Conservation (phyloP, 2,113 vertebrate species). For the Catharus bicknelli region DNA sequence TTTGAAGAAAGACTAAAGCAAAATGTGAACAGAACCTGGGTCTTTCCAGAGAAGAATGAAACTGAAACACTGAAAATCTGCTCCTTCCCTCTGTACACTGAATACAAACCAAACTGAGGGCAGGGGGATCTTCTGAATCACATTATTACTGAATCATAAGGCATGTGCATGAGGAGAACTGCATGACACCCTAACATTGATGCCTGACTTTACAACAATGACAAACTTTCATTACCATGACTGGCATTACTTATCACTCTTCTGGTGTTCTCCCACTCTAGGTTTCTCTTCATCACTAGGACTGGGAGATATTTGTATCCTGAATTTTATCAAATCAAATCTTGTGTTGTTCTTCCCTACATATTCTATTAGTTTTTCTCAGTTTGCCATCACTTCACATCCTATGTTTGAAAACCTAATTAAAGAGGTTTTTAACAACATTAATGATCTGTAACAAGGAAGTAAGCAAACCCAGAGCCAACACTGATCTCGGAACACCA, state of each 20-base stretch:
- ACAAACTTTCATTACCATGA: background rate
- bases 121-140: background rate
- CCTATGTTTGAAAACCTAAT: conserved; percentile 44
- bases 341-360: background rate
- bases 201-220: background rate
- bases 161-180: background rate
- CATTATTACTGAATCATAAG: background rate
- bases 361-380: conserved; percentile 19
- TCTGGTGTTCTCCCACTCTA: background rate
- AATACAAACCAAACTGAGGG: background rate
- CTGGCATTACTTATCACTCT: background rate
- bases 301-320: background rate
- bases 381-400: conserved; percentile 40
- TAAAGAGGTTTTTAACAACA: conserved; percentile 21
- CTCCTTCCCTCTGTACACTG: background rate
- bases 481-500: background rate
- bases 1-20: background rate
- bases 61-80: background rate
- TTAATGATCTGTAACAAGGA: conserved; percentile 48
- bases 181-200: background rate
- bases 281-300: background rate
- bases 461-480: conserved; percentile 54
- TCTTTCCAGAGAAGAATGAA: background rate
- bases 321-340: background rate
- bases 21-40: background rate